These are phyloP conservation scores for Philypnodon macrostomus DNA, from an alignment of 2,797 vertebrate species.

Conservation along the genomic window DNA sequence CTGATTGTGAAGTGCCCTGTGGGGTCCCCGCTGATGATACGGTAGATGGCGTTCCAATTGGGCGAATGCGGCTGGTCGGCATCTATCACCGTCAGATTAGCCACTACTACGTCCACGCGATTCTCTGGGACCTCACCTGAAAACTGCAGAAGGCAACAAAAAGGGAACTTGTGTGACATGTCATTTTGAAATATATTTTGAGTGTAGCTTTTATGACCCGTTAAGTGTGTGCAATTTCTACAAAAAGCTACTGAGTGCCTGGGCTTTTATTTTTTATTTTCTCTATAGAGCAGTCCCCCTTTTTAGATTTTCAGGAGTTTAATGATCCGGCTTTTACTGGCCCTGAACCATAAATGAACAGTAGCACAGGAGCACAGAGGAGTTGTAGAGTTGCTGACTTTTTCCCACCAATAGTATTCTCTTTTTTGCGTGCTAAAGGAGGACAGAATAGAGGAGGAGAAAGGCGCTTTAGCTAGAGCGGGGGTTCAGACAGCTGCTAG, in stretches of 20 bases:
- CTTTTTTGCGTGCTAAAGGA: slow-evolving; percentile 36
- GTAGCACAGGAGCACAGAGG: slow-evolving; percentile 30
- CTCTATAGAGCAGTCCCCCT: slow-evolving; percentile 23
- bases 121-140: slow-evolving; percentile 91
- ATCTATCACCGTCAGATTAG: slow-evolving; percentile 90
- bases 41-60: slow-evolving; percentile 93
- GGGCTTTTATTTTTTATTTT: slow-evolving; percentile 15
- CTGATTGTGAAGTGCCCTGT: slow-evolving; percentile 86
- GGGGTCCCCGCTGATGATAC: slow-evolving; percentile 91
- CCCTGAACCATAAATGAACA: slow-evolving; percentile 36
- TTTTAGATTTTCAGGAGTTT: slow-evolving; percentile 42
- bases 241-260: slow-evolving; percentile 27
- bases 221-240: slow-evolving; percentile 25
- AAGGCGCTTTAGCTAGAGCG: slow-evolving; percentile 19
- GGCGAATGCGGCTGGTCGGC: slow-evolving; percentile 90
- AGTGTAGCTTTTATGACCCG: slow-evolving; percentile 13
- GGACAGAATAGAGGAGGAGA: slow-evolving; percentile 24
- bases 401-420: slow-evolving; percentile 34
- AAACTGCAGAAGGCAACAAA: slow-evolving; percentile 70
- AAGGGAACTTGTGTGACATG: slow-evolving; percentile 4
- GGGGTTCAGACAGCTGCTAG: slow-evolving; percentile 54
- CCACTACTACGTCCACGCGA: slow-evolving; percentile 83
- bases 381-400: slow-evolving; percentile 17
- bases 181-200: slow-evolving; percentile 9
- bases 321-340: slow-evolving; percentile 35